These are phyloP conservation scores for Cynopterus brachyotis DNA, from an alignment of 2,113 vertebrate genomes.

Conservation along the genomic window DNA sequence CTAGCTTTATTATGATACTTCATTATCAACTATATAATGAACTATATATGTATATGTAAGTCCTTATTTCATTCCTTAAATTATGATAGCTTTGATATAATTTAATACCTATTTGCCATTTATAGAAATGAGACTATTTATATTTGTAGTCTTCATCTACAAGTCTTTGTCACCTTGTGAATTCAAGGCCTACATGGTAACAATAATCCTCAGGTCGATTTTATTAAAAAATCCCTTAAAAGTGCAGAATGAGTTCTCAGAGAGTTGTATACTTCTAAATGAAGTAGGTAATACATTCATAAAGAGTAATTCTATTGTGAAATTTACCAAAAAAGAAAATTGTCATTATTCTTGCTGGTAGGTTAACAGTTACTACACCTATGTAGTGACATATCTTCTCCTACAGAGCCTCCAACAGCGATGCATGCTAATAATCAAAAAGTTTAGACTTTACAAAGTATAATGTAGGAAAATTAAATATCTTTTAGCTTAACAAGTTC, in stretches of 20 bases:
- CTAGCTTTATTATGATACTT: neutral
- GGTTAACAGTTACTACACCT: neutral
- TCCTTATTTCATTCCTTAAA: slow-evolving; percentile 9
- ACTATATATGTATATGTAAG: neutral
- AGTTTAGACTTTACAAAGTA: neutral
- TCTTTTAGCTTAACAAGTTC: neutral
- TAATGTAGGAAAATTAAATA: neutral
- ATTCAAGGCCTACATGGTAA: neutral
- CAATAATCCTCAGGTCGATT: neutral
- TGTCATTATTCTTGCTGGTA: neutral
- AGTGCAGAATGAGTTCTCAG: neutral
- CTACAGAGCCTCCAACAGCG: neutral
- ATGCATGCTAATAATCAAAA: neutral
- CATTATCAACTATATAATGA: neutral
- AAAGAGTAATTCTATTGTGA: neutral
- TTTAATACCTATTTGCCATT: neutral
- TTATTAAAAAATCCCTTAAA: slow-evolving; percentile 35
- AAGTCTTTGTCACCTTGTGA: neutral
- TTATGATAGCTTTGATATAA: neutral
- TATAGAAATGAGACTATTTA: neutral
- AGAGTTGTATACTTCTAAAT: neutral
- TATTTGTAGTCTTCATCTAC: neutral
- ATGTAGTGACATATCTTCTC: neutral
- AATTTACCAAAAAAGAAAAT: neutral
- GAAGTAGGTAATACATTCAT: neutral